Base-by-base conservation (phyloP, 2,888 invertebrate genomes). In the Neria commutata region DNA sequence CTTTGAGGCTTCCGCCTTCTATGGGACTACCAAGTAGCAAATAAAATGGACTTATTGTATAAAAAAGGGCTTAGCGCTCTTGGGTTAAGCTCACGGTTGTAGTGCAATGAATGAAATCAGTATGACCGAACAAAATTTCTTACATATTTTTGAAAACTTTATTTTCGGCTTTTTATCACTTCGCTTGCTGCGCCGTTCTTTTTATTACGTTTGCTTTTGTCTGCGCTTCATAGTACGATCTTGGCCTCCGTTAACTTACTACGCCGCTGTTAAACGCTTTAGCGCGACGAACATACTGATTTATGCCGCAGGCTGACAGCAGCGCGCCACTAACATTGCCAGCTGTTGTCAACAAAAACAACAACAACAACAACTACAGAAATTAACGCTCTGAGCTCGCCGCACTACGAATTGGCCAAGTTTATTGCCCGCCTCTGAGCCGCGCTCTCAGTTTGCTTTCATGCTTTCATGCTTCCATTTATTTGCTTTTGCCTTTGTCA, bases 51-150 rank as follows among this genome's bases (percentile, higher is more conserved):
- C 48, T 23, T 25, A 52, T 40, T 40, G 52, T 52, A 40, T 52
- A 37, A 40, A 52, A 52, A 52, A 52, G 37, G 52, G 37, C 42
- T 40, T 52, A n/a, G n/a, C n/a, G n/a, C n/a, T n/a, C n/a, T n/a
- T n/a, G n/a, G n/a, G n/a, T n/a, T n/a, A n/a, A n/a, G n/a, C n/a
- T n/a, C n/a, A n/a, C n/a, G n/a, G n/a, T n/a, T n/a, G n/a, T n/a
- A n/a, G n/a, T n/a, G n/a, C n/a, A n/a, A n/a, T n/a, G n/a, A n/a
- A n/a, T n/a, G n/a, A n/a, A n/a, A n/a, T n/a, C n/a, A n/a, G n/a
- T n/a, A n/a, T n/a, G n/a, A n/a, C n/a, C n/a, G n/a, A n/a, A n/a
- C n/a, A n/a, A n/a, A n/a, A n/a, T n/a, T n/a, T n/a, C n/a, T n/a
- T n/a, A n/a, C n/a, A n/a, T n/a, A n/a, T n/a, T n/a, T n/a, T n/a